These are phyloP conservation scores for Lampris incognitus DNA, from an alignment of 2,113 vertebrate species.

Conservation along the genomic window DNA sequence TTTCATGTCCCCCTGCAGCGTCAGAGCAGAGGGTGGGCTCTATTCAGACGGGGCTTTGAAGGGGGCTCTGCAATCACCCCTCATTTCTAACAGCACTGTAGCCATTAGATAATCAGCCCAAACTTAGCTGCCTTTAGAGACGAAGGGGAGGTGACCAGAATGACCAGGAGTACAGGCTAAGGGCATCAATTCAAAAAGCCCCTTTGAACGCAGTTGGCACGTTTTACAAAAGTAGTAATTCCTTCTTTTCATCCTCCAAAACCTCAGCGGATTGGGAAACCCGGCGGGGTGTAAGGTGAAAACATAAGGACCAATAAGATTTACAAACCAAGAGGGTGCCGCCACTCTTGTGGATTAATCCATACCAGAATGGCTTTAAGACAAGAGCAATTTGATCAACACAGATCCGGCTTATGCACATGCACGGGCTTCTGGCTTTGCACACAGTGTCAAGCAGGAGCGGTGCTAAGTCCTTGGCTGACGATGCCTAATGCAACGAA, in stretches of 20 bases:
- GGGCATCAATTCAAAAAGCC: slow-evolving; percentile 71
- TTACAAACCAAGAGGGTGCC: slow-evolving; percentile 57
- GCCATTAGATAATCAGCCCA: slow-evolving; percentile 94
- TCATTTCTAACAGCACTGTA: slow-evolving; percentile 87
- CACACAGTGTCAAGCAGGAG: slow-evolving; percentile 7
- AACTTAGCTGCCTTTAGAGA: slow-evolving; percentile 81
- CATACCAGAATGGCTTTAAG: slow-evolving; percentile 65
- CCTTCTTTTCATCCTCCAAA: slow-evolving; percentile 77
- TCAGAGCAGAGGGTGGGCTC: slow-evolving; percentile 79
- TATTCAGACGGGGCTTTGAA: slow-evolving; percentile 85
- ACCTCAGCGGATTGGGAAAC: slow-evolving; percentile 61
- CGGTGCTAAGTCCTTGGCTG: slow-evolving; percentile 22
- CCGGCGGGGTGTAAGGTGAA: slow-evolving; percentile 56
- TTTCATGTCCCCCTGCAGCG: slow-evolving; percentile 90
- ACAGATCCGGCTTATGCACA: slow-evolving; percentile 70
- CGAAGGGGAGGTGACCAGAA: slow-evolving; percentile 79
- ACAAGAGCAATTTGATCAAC: slow-evolving; percentile 74
- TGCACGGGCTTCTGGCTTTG: slow-evolving; percentile 55
- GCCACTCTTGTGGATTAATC: slow-evolving; percentile 75
- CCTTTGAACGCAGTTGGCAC: slow-evolving; percentile 66
- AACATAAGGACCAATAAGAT: slow-evolving; percentile 58
- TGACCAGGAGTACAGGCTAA: slow-evolving; percentile 70
- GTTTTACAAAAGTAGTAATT: slow-evolving; percentile 59
- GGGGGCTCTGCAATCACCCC: slow-evolving; percentile 77
- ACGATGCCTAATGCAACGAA: slow-evolving; percentile 19